Percentiles rank a stretch among this genome's conserved stretches.
phyloP scores from a whole-genome alignment of 2,888 invertebrate genomes.

The Stratiomys singularior region DNA sequence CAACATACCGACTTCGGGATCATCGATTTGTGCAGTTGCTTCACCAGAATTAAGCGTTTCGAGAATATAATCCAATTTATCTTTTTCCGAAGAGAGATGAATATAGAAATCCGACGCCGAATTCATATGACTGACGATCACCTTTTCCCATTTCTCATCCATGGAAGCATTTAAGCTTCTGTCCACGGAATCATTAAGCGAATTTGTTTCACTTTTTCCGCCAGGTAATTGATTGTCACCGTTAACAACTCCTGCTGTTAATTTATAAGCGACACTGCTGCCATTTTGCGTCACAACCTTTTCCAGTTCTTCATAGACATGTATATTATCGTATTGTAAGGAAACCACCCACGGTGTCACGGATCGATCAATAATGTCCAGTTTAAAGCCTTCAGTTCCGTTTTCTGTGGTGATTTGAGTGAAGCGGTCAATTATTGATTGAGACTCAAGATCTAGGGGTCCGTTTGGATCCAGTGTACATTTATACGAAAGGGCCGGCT shows the following conservation, averaged over 20 bases:
- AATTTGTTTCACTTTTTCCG: background rate
- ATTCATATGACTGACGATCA: conserved; percentile 75
- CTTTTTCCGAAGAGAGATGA: conserved; percentile 68
- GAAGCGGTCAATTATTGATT: conserved; percentile 60
- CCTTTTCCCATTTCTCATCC: conserved; percentile 63
- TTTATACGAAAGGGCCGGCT: conserved; percentile 70
- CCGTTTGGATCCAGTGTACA: conserved; percentile 71
- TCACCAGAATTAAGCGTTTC: conserved; percentile 55
- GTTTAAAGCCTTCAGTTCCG: background rate
- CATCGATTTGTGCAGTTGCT: conserved; percentile 46
- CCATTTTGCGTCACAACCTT: conserved; percentile 46
- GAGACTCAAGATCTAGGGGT: conserved; percentile 63
- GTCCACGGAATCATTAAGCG: no score
- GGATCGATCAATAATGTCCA: conserved; percentile 18
- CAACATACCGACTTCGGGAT: conserved; percentile 64
- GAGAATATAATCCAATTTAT: conserved; percentile 59
- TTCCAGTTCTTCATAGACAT: conserved; percentile 66
- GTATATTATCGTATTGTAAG: conserved; percentile 69
- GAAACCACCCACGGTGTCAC: conserved; percentile 69
- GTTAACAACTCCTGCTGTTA: background rate
- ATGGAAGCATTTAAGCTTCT: conserved; percentile 31
- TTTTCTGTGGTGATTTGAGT: background rate
- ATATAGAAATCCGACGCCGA: conserved; percentile 80
- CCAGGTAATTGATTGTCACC: no score
- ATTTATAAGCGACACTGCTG: background rate